phyloP scores from a whole-genome alignment of 2,797 vertebrate genomes.

The Octomys mimax region DNA sequence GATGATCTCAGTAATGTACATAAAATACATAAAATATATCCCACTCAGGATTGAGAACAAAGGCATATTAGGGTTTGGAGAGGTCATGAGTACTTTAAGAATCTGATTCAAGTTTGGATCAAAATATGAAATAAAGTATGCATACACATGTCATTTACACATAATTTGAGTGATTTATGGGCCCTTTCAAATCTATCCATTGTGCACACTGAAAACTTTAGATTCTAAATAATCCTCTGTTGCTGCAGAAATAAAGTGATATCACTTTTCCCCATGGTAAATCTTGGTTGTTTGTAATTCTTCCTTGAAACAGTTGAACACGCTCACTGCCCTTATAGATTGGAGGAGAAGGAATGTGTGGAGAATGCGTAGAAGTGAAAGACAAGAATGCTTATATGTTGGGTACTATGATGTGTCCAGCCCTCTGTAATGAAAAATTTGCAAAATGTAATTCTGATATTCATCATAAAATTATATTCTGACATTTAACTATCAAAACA shows the following conservation, averaged over 20 bases:
- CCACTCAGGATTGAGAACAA: neutral
- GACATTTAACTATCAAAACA: conserved; percentile 1
- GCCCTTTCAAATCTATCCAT: neutral
- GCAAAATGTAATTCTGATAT: neutral
- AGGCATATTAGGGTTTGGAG: neutral
- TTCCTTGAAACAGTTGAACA: conserved; percentile 44
- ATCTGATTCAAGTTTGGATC: neutral
- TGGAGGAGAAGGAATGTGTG: conserved; percentile 41
- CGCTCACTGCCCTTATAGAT: neutral
- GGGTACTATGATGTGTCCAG: neutral
- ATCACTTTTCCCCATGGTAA: neutral
- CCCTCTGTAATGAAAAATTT: neutral
- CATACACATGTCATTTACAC: neutral
- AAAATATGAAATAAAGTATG: neutral
- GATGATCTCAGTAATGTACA: neutral
- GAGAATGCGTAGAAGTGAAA: neutral
- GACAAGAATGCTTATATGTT: conserved; percentile 1
- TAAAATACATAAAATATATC: neutral
- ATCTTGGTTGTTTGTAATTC: neutral
- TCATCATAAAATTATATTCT: conserved; percentile 22
- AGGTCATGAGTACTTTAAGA: conserved; percentile 1
- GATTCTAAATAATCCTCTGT: neutral
- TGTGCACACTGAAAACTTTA: neutral
- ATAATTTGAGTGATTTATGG: neutral
- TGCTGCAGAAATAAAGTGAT: neutral